Percentiles rank a stretch among this genome's conserved stretches.
Evolutionary conservation across 2,888 invertebrate species (phyloP).

Genomic region (Tipula confusa): DNA sequence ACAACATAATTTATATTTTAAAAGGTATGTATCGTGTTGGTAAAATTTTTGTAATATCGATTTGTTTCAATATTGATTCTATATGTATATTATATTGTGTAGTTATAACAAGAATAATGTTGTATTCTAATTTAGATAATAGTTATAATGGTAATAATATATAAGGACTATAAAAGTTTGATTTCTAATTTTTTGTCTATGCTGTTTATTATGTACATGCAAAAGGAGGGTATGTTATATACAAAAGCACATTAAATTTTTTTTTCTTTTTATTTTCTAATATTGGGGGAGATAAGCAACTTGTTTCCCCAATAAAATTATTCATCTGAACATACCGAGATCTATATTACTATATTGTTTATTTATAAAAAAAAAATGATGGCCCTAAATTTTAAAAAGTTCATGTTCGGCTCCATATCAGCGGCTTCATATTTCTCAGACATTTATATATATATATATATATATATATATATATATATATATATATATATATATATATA

Average conservation of each 20-base stretch:
- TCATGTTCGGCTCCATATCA: too few species aligned
- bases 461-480: too few species aligned
- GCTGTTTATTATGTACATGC: background rate
- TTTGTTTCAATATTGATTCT: constrained; percentile 15
- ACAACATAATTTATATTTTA: background rate
- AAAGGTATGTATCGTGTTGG: background rate
- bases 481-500: too few species aligned
- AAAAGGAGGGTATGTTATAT: background rate
- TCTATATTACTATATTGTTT: background rate
- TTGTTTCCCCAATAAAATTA: background rate
- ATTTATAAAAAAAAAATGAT: too few species aligned
- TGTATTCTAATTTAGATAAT: background rate
- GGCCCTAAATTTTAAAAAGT: too few species aligned
- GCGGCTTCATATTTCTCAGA: background rate
- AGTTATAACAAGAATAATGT: background rate
- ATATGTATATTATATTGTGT: too few species aligned
- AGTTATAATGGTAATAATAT: background rate
- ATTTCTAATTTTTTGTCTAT: background rate
- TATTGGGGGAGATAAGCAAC: background rate
- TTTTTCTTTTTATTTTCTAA: background rate
- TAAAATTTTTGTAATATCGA: background rate
- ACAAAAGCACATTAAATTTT: background rate
- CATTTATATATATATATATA: background rate
- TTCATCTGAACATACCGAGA: background rate
- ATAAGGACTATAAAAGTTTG: background rate